Evolutionary conservation across 2,797 vertebrate genomes (phyloP).

Genomic region (Girardinus metallicus): DNA sequence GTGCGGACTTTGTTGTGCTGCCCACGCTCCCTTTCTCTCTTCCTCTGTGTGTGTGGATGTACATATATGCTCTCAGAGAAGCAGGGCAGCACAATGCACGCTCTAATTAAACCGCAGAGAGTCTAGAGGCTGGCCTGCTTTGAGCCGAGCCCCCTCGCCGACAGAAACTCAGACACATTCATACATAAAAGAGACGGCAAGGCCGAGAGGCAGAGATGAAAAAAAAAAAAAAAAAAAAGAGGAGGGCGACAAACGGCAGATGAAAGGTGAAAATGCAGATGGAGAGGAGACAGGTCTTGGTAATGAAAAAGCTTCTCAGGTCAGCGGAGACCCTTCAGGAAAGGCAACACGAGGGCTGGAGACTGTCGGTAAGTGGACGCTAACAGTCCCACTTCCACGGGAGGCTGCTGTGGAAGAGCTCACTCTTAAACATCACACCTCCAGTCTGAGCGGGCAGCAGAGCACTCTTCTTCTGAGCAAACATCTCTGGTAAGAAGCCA

Average conservation of each 20-base stretch:
- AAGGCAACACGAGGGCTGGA: constrained; percentile 21
- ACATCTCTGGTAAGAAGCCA: constrained; percentile 37
- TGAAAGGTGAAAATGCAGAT: constrained; percentile 35
- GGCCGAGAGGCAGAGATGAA: constrained; percentile 21
- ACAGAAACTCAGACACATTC: constrained; percentile 17
- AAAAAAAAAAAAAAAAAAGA: constrained; percentile 1
- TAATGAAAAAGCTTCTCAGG: constrained; percentile 43
- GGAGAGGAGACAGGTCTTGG: constrained; percentile 37
- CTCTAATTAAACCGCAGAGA: constrained; percentile 69
- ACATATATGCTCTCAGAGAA: constrained; percentile 20
- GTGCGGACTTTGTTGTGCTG: constrained; percentile 50
- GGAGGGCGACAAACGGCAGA: constrained; percentile 28
- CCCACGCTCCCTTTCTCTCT: constrained; percentile 45
- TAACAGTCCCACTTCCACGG: constrained; percentile 26
- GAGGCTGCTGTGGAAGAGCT: neutral
- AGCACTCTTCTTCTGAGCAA: constrained; percentile 6
- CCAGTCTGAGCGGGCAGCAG: neutral
- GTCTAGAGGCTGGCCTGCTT: constrained; percentile 35
- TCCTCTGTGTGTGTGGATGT: constrained; percentile 33
- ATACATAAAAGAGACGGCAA: constrained; percentile 53
- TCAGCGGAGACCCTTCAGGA: constrained; percentile 35
- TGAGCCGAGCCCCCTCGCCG: constrained; percentile 33
- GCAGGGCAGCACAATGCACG: constrained; percentile 9
- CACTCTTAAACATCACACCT: constrained; percentile 13
- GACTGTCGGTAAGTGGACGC: constrained; percentile 16